Evolutionary conservation across 37 sponge, comb jelly and placozoan species (phyloP), one percentile per base, ranked within the genome.

Genomic region (Beroe ovata): DNA sequence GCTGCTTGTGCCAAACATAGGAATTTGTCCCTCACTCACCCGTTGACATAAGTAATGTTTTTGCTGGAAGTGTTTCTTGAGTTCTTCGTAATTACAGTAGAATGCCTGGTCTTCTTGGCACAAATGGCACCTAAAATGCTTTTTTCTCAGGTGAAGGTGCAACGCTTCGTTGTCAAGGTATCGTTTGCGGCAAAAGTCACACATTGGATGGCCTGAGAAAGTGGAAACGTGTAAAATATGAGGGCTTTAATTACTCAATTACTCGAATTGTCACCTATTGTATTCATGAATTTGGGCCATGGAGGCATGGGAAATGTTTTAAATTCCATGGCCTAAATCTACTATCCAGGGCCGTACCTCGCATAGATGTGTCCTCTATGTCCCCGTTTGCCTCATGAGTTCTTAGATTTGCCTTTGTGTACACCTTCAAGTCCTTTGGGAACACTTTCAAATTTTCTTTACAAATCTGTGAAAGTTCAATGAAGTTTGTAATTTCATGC

Each of bases 81-180:
- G 84, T 21, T 77, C 84, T 0, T 6, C 3, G 28, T 77, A 77
- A 3, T n/a, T 36, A 29, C 84, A 77, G 58, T 77, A 77, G 84
- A 47, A 77, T 0, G 84, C 84, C 28, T 77, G 42, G 26, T 36
- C 28, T 1, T 66, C 69, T 14, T 4, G 8, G 32, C 84, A 77
- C 36, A 77, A 25, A 58, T 77, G 84, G 41, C 84, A 77, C 84
- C 84, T 41, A 58, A 77, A 77, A 58, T 77, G 84, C 0, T 39
- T 47, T 58, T 77, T 77, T 0, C 84, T 47, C 0, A 77, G 84
- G 54, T 77, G 84, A 1, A 77, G n/a, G 84, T 77, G 84, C 21
- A 77, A 23, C 6, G 38, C 22, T 26, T 77, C 84, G 84, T 77
- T 77, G 54, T 77, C 84, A 4, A 77, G 58, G 84, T 40, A 77